These are phyloP conservation scores for Myotis yumanensis DNA, from an alignment of 2,113 vertebrate species.

Conservation along the genomic window DNA sequence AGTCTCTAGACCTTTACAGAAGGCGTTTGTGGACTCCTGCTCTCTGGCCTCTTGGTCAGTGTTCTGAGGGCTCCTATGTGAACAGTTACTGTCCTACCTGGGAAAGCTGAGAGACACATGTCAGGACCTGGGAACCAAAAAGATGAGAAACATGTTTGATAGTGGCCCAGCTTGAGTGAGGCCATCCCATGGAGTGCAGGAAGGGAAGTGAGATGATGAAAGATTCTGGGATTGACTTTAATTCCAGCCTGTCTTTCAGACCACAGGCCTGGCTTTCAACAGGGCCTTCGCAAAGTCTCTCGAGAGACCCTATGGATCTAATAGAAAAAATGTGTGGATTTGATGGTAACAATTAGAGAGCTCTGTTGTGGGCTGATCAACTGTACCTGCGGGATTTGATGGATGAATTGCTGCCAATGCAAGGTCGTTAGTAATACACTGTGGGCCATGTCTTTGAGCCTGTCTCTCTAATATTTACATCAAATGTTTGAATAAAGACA, in stretches of 20 bases:
- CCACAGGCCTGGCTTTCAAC: not conserved
- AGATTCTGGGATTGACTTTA: not conserved
- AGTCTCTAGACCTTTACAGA: not conserved
- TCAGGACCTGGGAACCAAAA: not conserved
- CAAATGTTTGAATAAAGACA: not conserved
- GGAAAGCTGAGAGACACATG: not conserved
- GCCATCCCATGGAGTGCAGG: not conserved
- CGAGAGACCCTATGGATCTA: not conserved
- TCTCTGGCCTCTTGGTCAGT: not conserved
- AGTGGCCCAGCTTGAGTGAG: not conserved
- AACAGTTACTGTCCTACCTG: not conserved
- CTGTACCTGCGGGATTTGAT: not conserved
- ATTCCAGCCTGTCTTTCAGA: not conserved
- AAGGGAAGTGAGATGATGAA: not conserved
- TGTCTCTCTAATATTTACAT: not conserved
- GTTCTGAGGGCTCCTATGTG: not conserved
- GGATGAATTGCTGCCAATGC: not conserved
- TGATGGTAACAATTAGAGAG: not conserved
- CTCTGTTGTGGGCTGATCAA: not conserved
- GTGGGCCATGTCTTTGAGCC: not conserved
- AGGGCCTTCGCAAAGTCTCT: not conserved
- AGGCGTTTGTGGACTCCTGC: not conserved
- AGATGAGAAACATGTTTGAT: not conserved
- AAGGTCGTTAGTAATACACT: not conserved
- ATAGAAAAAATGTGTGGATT: not conserved